A percentile compares a stretch with the other conserved stretches of the same genome.
phyloP scores from a whole-genome alignment of 2,797 vertebrate genomes.

The Dermochelys coriacea region DNA sequence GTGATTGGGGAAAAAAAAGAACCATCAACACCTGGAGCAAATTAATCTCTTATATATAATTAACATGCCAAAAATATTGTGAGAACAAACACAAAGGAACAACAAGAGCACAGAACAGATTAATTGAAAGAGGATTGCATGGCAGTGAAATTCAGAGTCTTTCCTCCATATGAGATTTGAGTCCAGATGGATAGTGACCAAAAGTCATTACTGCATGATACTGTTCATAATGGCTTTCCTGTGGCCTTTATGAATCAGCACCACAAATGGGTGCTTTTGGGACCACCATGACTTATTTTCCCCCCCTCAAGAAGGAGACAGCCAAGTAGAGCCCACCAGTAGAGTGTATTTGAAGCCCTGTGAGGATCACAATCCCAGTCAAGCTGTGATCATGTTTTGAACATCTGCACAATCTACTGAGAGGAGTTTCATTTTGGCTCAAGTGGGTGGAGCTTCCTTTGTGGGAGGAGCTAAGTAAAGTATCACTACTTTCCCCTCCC shows the following conservation, averaged over 20 bases:
- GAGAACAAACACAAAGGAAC: not conserved
- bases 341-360: not conserved
- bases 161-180: not conserved
- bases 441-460: not conserved
- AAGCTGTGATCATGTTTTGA: not conserved
- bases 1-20: not conserved
- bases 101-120: not conserved
- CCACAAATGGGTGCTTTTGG: not conserved
- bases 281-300: not conserved
- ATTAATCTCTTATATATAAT: not conserved
- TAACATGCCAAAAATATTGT: not conserved
- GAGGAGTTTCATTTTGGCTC: not conserved
- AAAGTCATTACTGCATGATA: not conserved
- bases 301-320: not conserved
- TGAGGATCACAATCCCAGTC: not conserved
- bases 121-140: not conserved
- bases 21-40: not conserved
- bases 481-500: not conserved
- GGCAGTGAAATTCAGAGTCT: not conserved
- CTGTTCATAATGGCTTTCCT: not conserved
- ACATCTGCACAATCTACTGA: not conserved
- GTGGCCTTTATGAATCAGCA: not conserved
- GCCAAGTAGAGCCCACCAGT: not conserved
- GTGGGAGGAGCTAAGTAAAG: not conserved
- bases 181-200: not conserved